These are phyloP conservation scores for Coleophora flavipennella DNA, from an alignment of 2,888 invertebrate species.

Conservation along the genomic window DNA sequence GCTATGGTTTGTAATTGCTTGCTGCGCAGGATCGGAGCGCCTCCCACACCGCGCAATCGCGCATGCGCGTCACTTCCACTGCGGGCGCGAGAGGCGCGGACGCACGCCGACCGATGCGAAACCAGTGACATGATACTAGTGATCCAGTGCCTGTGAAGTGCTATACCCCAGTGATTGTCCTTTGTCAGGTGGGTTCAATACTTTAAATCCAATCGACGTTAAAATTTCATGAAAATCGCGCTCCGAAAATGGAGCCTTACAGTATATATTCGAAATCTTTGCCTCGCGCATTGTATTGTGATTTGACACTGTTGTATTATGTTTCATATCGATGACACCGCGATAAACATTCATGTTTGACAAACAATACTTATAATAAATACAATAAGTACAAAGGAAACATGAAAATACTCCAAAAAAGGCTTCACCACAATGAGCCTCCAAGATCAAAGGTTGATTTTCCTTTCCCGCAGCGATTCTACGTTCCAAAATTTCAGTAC, in stretches of 20 bases:
- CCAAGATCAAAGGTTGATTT: no score
- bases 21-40: constrained; percentile 47
- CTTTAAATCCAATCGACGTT: no score
- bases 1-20: constrained; percentile 29
- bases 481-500: no score
- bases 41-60: constrained; percentile 44
- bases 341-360: neutral
- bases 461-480: no score
- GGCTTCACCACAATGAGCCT: no score
- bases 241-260: no score
- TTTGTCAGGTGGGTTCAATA: constrained; percentile 38
- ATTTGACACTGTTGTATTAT: neutral
- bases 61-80: constrained; percentile 51
- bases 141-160: constrained; percentile 40
- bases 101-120: constrained; percentile 29
- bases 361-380: no score
- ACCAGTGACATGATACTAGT: constrained; percentile 21
- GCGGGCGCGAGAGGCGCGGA: constrained; percentile 44
- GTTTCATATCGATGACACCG: constrained; percentile 6
- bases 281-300: constrained; percentile 4
- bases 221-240: no score
- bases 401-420: no score
- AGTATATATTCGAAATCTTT: constrained; percentile 13
- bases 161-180: constrained; percentile 20
- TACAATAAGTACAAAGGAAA: no score